A percentile compares a stretch with the other conserved stretches of the same genome.
phyloP scores from a whole-genome alignment of 2,797 vertebrate genomes.

The Simalia tracyae region DNA sequence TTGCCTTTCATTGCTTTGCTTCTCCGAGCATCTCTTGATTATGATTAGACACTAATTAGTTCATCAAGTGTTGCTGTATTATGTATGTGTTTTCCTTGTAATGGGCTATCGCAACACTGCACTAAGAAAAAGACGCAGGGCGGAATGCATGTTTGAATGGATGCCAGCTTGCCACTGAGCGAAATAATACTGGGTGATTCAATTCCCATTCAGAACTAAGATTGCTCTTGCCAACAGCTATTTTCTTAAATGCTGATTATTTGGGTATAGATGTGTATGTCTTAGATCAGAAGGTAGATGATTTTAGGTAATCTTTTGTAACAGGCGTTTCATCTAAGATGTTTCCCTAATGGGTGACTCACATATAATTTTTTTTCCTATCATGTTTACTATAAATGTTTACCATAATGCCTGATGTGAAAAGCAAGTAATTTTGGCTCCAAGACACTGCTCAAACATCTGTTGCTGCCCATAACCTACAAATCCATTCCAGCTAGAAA shows the following conservation, averaged over 20 bases:
- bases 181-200: not conserved
- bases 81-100: not conserved
- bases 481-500: not conserved
- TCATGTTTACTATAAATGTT: not conserved
- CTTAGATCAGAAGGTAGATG: not conserved
- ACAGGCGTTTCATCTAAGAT: not conserved
- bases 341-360: not conserved
- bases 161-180: not conserved
- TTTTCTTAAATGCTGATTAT: slow-evolving; percentile 27
- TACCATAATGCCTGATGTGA: not conserved
- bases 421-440: not conserved
- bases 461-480: not conserved
- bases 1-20: slow-evolving; percentile 23
- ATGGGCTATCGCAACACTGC: not conserved
- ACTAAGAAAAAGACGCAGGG: not conserved
- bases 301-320: not conserved
- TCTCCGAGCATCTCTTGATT: slow-evolving; percentile 18
- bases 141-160: not conserved
- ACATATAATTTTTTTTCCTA: not conserved
- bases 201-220: not conserved
- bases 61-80: slow-evolving; percentile 21
- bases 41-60: slow-evolving; percentile 38
- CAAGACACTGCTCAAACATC: not conserved
- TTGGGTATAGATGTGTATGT: not conserved
- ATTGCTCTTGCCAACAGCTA: not conserved